A percentile compares a stretch with the other conserved stretches of the same genome.
phyloP scores from a whole-genome alignment of 2,797 vertebrate species.

The Esox lucius region DNA sequence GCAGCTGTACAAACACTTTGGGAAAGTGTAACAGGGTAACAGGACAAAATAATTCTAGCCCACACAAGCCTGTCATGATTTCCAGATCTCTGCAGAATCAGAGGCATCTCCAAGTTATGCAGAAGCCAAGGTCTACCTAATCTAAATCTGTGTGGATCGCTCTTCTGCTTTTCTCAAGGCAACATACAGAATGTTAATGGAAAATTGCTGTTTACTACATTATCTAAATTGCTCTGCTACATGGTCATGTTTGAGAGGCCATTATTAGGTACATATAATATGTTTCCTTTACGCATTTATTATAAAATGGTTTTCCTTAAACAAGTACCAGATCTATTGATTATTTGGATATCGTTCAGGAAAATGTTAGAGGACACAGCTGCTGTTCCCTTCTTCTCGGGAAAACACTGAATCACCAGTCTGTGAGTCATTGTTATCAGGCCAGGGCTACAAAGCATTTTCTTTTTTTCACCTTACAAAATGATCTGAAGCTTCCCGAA shows the following conservation, averaged over 20 bases:
- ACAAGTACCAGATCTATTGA: background rate
- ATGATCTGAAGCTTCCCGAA: too few relatives aligned
- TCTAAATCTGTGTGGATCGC: background rate
- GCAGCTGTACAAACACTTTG: background rate
- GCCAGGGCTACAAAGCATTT: too few relatives aligned
- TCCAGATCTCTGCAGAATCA: background rate
- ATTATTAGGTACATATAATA: background rate
- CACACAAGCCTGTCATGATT: background rate
- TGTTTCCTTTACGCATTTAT: background rate
- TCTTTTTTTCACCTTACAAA: too few relatives aligned
- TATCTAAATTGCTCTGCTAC: background rate
- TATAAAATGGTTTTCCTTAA: background rate
- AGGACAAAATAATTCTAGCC: background rate
- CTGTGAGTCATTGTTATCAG: background rate
- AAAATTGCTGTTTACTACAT: background rate
- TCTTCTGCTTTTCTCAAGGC: background rate
- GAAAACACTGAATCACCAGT: background rate
- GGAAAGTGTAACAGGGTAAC: background rate
- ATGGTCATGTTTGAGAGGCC: background rate
- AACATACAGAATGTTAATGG: background rate
- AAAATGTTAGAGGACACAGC: constrained; percentile 1
- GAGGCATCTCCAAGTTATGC: background rate
- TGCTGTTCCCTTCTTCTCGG: background rate
- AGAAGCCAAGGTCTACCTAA: background rate
- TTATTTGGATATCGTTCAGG: background rate